These are phyloP conservation scores for Pharmacophagus antenor DNA, from an alignment of 2,888 invertebrate genomes.

Conservation along the genomic window DNA sequence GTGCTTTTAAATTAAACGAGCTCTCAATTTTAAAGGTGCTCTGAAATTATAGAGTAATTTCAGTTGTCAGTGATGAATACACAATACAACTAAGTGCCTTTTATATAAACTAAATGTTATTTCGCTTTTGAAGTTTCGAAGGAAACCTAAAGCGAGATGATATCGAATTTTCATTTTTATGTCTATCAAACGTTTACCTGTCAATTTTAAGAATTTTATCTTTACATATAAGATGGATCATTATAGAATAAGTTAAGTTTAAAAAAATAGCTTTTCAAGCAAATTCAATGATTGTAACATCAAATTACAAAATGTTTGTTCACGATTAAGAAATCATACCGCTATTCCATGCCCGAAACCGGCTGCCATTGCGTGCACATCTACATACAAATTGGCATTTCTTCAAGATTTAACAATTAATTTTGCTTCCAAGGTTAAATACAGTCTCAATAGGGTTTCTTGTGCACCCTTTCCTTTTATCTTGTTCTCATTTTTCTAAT, in stretches of 20 bases:
- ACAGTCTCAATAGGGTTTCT: too few relatives aligned
- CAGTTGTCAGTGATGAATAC: slow-evolving; percentile 37
- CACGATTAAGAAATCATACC: not conserved
- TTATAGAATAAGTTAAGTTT: not conserved
- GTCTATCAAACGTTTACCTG: slow-evolving; percentile 33
- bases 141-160: slow-evolving; percentile 66
- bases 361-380: not conserved
- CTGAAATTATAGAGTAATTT: slow-evolving; percentile 45
- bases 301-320: slow-evolving; percentile 7
- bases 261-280: not conserved
- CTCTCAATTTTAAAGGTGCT: slow-evolving; percentile 36
- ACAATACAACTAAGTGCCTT: slow-evolving; percentile 35
- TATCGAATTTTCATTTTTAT: slow-evolving; percentile 35
- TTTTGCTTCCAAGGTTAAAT: slow-evolving; percentile 8
- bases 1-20: slow-evolving; percentile 20
- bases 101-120: slow-evolving; percentile 36
- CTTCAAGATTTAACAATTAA: slow-evolving; percentile 1
- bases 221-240: not conserved
- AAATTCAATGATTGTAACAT: not conserved
- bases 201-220: slow-evolving; percentile 16
- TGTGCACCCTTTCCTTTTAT: slow-evolving; percentile 1
- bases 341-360: not conserved
- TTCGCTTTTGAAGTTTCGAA: slow-evolving; percentile 67
- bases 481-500: not conserved
- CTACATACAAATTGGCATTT: slow-evolving; percentile 13